phyloP scores from a whole-genome alignment of 2,888 invertebrate genomes.

The Hypsopygia costalis region DNA sequence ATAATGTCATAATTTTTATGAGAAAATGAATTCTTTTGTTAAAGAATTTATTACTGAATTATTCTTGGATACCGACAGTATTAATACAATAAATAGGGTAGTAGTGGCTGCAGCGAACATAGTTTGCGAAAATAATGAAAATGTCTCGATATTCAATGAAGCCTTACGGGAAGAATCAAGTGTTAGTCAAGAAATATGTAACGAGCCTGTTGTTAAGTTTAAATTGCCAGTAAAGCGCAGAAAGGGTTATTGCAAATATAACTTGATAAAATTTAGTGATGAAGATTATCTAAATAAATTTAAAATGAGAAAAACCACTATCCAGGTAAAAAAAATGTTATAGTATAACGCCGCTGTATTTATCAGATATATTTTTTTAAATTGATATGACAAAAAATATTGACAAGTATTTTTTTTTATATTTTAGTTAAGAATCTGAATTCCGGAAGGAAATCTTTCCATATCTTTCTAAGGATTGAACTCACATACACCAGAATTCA shows the following conservation, averaged over 20 bases:
- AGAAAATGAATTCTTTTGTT: slow-evolving; percentile 45
- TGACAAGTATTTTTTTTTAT: too few species aligned
- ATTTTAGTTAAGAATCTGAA: too few species aligned
- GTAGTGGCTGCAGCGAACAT: slow-evolving; percentile 58
- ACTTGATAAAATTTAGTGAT: slow-evolving; percentile 42
- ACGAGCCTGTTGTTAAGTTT: slow-evolving; percentile 15
- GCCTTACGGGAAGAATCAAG: slow-evolving; percentile 34
- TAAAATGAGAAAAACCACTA: slow-evolving; percentile 56
- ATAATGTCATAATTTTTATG: too few species aligned
- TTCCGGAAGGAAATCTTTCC: too few species aligned
- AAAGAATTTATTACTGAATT: slow-evolving; percentile 59
- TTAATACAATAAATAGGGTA: slow-evolving; percentile 51
- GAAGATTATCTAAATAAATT: slow-evolving; percentile 50
- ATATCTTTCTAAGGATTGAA: too few species aligned
- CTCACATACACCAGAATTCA: too few species aligned
- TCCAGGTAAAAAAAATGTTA: slow-evolving; percentile 41
- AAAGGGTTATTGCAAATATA: slow-evolving; percentile 47
- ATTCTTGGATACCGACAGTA: slow-evolving; percentile 59
- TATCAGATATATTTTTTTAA: too few species aligned
- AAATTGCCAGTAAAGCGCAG: slow-evolving; percentile 16
- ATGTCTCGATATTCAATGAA: slow-evolving; percentile 40
- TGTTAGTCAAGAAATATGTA: slow-evolving; percentile 14
- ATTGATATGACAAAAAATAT: too few species aligned
- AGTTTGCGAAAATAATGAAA: slow-evolving; percentile 56
- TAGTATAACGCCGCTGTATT: not conserved